These are phyloP conservation scores for Conus canariensis DNA, from an alignment of 2,888 invertebrate genomes.

Conservation along the genomic window DNA sequence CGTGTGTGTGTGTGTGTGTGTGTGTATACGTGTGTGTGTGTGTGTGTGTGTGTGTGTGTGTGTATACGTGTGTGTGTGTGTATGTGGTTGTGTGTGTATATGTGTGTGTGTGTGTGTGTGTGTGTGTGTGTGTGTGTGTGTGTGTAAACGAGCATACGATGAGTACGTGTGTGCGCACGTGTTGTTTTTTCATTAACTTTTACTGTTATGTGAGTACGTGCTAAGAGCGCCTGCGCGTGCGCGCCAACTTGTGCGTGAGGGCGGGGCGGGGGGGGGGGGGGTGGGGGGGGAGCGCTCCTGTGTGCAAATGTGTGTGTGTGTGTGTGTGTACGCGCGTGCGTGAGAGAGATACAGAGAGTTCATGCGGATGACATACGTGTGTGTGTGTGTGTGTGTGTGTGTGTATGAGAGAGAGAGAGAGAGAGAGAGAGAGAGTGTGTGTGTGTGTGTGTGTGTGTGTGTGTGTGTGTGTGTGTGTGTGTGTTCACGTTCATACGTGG, in stretches of 20 bases:
- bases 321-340: no score
- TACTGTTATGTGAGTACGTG: no score
- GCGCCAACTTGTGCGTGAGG: neutral
- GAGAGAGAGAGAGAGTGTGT: no score
- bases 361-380: no score
- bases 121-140: constrained; percentile 8
- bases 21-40: neutral
- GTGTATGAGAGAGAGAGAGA: no score
- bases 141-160: neutral
- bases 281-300: no score
- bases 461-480: constrained; percentile 3
- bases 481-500: neutral
- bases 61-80: neutral
- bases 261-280: no score
- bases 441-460: no score
- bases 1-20: no score
- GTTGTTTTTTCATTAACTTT: neutral
- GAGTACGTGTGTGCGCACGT: neutral
- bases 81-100: neutral
- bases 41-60: constrained; percentile 10
- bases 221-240: neutral
- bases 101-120: constrained; percentile 14
- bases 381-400: no score
- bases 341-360: no score
- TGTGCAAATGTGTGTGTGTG: no score